Conservation (phyloP, 1,140 invertebrate genomes). For the Dolichoris vasculosae region DNA sequence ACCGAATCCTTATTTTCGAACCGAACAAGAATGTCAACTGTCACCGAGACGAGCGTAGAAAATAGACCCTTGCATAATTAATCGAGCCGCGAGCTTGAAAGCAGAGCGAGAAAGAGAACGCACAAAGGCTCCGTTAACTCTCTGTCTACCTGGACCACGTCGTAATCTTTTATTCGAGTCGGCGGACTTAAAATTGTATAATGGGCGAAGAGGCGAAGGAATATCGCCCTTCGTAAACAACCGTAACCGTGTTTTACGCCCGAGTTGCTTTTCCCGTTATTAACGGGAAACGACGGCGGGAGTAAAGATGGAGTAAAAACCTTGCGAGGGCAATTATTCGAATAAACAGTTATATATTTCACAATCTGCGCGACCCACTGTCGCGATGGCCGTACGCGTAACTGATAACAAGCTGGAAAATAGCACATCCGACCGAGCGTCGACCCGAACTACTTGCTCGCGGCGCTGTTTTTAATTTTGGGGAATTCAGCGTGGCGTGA, state of each 20-base stretch:
- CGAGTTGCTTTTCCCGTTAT: background rate
- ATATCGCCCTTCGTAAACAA: background rate
- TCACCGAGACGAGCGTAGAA: background rate
- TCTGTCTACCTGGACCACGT: background rate
- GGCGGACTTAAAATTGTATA: background rate
- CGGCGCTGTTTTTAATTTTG: slow-evolving; percentile 3
- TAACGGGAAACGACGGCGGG: too few relatives aligned
- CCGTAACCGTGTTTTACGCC: background rate
- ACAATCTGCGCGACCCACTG: background rate
- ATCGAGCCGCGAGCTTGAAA: background rate
- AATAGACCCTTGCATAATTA: slow-evolving; percentile 8
- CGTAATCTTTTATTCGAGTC: slow-evolving; percentile 8
- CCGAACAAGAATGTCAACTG: background rate
- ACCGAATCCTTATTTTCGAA: background rate
- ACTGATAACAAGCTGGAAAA: background rate
- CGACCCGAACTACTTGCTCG: slow-evolving; percentile 7
- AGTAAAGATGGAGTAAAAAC: background rate
- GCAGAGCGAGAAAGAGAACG: background rate
- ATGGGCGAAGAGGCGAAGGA: background rate
- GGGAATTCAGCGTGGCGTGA: background rate
- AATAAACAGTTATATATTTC: background rate
- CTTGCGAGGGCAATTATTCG: background rate
- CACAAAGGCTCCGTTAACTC: background rate
- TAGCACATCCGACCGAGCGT: slow-evolving; percentile 1
- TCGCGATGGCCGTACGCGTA: background rate